These are phyloP conservation scores for Podabrus alpinus DNA, from an alignment of 2,888 invertebrate species.

Conservation along the genomic window DNA sequence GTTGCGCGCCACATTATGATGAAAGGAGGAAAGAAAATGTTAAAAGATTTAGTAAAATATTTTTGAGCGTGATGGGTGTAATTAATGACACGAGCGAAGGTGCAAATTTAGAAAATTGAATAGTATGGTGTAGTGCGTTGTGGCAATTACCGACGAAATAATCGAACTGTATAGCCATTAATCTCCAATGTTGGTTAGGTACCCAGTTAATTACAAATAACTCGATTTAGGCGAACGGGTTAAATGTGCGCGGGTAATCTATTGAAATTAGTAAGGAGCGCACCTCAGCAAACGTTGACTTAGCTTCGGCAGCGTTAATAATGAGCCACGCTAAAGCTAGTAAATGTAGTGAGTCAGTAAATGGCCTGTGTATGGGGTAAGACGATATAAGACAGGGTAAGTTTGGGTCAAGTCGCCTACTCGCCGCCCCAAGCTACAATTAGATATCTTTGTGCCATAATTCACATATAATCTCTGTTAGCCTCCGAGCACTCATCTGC, in stretches of 20 bases:
- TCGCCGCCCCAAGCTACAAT: constrained; percentile 54
- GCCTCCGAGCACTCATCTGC: constrained; percentile 55
- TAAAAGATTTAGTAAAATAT: background rate
- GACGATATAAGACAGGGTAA: constrained; percentile 36
- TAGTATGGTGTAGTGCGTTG: constrained; percentile 20
- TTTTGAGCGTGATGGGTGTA: background rate
- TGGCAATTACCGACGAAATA: constrained; percentile 41
- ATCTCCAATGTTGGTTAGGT: constrained; percentile 43
- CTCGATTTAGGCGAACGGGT: constrained; percentile 58
- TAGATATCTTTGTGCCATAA: constrained; percentile 62
- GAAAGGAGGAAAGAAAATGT: background rate
- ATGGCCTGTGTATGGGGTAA: constrained; percentile 52
- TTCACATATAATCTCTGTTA: constrained; percentile 66
- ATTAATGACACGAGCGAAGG: background rate
- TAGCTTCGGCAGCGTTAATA: constrained; percentile 52
- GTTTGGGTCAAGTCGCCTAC: constrained; percentile 50
- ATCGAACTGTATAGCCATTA: constrained; percentile 42
- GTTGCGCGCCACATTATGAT: background rate
- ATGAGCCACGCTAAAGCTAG: constrained; percentile 47
- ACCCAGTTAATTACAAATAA: constrained; percentile 58
- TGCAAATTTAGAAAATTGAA: constrained; percentile 15
- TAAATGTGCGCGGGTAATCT: constrained; percentile 57
- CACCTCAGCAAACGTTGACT: constrained; percentile 56
- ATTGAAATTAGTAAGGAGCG: constrained; percentile 58
- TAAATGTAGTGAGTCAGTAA: constrained; percentile 55